phyloP scores from a whole-genome alignment of 2,797 vertebrate genomes.

The Scleropages formosus region DNA sequence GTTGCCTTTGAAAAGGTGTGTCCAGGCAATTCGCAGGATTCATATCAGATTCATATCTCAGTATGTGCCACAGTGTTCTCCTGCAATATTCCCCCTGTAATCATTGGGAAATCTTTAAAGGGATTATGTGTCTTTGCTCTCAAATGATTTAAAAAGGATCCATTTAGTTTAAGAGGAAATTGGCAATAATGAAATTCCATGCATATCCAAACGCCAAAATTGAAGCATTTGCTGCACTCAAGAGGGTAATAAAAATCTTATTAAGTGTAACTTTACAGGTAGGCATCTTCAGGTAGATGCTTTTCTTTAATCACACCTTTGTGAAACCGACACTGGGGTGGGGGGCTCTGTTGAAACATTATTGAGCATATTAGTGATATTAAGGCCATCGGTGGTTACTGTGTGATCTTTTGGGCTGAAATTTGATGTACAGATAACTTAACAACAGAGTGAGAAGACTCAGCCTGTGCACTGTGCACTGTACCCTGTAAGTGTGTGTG shows the following conservation, averaged over 20 bases:
- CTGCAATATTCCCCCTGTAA: background rate
- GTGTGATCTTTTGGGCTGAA: background rate
- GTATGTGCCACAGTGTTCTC: background rate
- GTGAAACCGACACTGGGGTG: no score
- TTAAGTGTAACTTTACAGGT: background rate
- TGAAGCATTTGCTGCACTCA: background rate
- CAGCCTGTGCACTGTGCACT: background rate
- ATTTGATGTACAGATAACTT: background rate
- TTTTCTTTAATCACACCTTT: background rate
- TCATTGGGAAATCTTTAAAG: background rate
- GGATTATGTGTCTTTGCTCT: background rate
- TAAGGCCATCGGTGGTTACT: slow-evolving; percentile 1
- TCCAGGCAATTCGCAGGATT: no score
- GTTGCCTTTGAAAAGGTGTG: no score
- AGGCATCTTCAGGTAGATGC: background rate
- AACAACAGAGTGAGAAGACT: slow-evolving; percentile 7
- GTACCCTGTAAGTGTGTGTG: slow-evolving; percentile 4
- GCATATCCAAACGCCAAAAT: slow-evolving; percentile 2
- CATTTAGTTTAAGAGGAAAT: slow-evolving; percentile 8
- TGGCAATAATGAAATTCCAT: background rate
- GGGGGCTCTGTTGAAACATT: no score
- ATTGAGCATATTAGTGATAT: no score
- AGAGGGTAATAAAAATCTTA: background rate
- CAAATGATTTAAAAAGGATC: background rate
- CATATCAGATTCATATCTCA: no score